Evolutionary conservation across 1,140 invertebrate species (phyloP), one percentile per base, ranked within the genome.

Genomic region (Caenorhabditis inopinata): DNA sequence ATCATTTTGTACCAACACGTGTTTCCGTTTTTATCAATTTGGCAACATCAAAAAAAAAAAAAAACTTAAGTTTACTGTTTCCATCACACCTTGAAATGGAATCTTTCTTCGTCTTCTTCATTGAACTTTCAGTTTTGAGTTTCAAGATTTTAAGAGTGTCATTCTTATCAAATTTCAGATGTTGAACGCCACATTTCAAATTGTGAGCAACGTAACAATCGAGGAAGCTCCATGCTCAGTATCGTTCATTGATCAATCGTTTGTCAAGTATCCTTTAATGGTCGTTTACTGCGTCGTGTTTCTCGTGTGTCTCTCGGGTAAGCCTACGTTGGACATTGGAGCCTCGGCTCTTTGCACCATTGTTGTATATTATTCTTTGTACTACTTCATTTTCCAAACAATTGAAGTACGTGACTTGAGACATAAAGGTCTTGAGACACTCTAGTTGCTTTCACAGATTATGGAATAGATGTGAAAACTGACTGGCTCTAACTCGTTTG

Each of bases 241-340:
- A 12, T 84, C 83, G 9, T 38, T 84, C 16, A 49, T 84, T 6
- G 83, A 84, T 74, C 58, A 84, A 51, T 46, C 74, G 11, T 62
- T 47, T 16, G 74, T 84, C 7, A 74, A 80, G 27, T 74, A 51
- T 53, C 79, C 83, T 1, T 38, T 83, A 16, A 83, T 84, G 46
- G n/a, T 47, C 35, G 27, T 84, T n/a, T 84, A 84, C 46, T 21
- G 79, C 21, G 12, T 84, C 21, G 81, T 84, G 21, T 84, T 84
- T 68, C 23, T 76, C 1, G 18, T 84, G 4, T 77, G 80, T 27
- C 51, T 84, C 21, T 29, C 74, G 11, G 83, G 83, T 84, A 82
- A 84, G 74, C 73, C 18, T 14, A 27, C 47, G 11, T 80, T 68
- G 38, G n/a, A 29, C 32, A 5, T 29, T 12, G 38, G 32, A 38